Conservation (phyloP, 2,797 vertebrate species). For the Salarias fasciatus region DNA sequence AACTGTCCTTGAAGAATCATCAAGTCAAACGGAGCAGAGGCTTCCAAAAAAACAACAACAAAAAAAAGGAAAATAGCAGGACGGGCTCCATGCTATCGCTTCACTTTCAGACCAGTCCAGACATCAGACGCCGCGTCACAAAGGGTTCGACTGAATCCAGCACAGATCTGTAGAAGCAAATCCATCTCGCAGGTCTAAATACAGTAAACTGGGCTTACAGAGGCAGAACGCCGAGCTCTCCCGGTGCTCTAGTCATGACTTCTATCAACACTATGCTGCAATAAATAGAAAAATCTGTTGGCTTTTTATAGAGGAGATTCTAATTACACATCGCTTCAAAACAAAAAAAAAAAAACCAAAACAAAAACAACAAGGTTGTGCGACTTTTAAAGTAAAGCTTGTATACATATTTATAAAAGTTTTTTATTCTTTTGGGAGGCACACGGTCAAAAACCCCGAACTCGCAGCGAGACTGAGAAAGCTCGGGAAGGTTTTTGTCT, state of each 20-base stretch:
- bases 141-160: no score
- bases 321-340: slow-evolving; percentile 54
- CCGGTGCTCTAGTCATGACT: slow-evolving; percentile 25
- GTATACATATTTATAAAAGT: slow-evolving; percentile 67
- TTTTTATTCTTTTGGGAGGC: slow-evolving; percentile 65
- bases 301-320: slow-evolving; percentile 63
- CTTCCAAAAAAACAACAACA: no score
- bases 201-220: slow-evolving; percentile 44
- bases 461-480: slow-evolving; percentile 44
- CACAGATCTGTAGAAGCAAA: slow-evolving; percentile 26
- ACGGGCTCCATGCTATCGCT: no score
- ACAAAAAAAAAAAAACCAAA: slow-evolving; percentile 67
- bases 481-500: slow-evolving; percentile 8
- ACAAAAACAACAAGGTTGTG: slow-evolving; percentile 65
- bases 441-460: slow-evolving; percentile 66
- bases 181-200: slow-evolving; percentile 22
- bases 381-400: slow-evolving; percentile 79
- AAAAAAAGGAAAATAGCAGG: no score
- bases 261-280: slow-evolving; percentile 53
- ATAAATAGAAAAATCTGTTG: slow-evolving; percentile 79
- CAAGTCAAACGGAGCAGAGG: no score
- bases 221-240: neutral
- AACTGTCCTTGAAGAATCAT: no score
- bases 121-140: no score
- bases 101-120: no score